Base-by-base conservation (phyloP, 2,113 vertebrate species). In the Rissa tridactyla region DNA sequence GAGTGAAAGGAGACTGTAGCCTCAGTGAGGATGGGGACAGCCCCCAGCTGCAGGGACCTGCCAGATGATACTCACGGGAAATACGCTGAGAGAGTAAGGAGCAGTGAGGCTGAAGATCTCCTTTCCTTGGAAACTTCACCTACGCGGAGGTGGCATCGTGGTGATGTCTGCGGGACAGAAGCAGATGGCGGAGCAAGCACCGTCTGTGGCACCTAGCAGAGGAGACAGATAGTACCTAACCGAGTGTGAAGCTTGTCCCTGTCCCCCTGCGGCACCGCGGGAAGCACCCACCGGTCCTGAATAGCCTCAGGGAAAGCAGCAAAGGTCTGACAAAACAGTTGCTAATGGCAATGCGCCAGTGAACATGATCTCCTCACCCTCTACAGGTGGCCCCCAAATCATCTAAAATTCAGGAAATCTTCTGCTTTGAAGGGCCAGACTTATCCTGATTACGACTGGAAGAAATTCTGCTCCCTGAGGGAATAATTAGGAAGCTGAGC, bases 401-500 rank as follows among this genome's bases (percentile, higher is more conserved):
- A 0, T 7, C 36, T 52, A 81, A 58, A 83, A 82, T 36, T 75
- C 75, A 90, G 81, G 51, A 91, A 91, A 88, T 54, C 86, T 75
- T 60, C 80, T 55, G 21, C 75, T 85, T 73, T 62, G 70, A 90
- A 79, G 55, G 15, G 26, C n/a, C 82, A 88, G 71, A 25, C 40
- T 87, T 85, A n/a, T 2, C 11, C 3, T 73, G 77, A 77, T 86
- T 80, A 81, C 2, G 4, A 47, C 46, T 91, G 78, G 75, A 88
- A 83, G 73, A 92, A 88, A 93, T 91, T 82, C 78, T 93, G 18
- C 68, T 97, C 81, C 94, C 62, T 36, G 64, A 86, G 85, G 84
- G 79, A 95, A 94, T 91, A 91, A 92, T 85, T 87, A 95, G 22
- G 70, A 90, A 91, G 47, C 94, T 55, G 77, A 95, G 36, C 54